These are phyloP conservation scores for Mugil cephalus DNA, from an alignment of 2,113 vertebrate genomes.

Conservation along the genomic window DNA sequence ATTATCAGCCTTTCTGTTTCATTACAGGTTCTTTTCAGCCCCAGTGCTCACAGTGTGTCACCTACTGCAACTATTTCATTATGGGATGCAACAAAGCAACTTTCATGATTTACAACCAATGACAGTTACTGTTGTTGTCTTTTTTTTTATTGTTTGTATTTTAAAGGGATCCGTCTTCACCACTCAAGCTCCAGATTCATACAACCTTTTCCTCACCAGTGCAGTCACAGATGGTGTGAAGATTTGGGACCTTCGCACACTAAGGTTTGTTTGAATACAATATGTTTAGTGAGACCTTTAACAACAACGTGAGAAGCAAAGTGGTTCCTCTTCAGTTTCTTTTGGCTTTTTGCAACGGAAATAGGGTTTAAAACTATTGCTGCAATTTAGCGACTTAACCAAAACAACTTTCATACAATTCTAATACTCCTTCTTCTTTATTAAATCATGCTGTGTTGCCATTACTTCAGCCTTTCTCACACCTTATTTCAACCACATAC, in stretches of 20 bases:
- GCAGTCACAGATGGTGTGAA: slow-evolving; percentile 89
- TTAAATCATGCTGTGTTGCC: neutral
- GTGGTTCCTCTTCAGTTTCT: neutral
- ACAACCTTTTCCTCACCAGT: slow-evolving; percentile 90
- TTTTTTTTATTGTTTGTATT: slow-evolving; percentile 29
- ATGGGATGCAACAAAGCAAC: slow-evolving; percentile 4
- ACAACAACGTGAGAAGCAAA: neutral
- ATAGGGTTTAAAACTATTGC: neutral
- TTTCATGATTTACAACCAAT: slow-evolving; percentile 46
- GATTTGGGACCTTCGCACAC: slow-evolving; percentile 91
- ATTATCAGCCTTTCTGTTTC: slow-evolving; percentile 58
- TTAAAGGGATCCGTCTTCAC: slow-evolving; percentile 89
- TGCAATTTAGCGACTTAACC: neutral
- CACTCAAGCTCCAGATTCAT: slow-evolving; percentile 82
- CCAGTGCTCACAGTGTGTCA: slow-evolving; percentile 25
- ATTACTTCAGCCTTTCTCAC: neutral
- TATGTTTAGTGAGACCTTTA: neutral
- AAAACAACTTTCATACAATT: neutral
- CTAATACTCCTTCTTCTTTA: neutral
- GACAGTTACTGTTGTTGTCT: slow-evolving; percentile 45
- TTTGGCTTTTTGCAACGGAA: neutral
- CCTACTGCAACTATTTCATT: slow-evolving; percentile 17
- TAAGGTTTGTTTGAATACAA: slow-evolving; percentile 81
- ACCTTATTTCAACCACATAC: neutral
- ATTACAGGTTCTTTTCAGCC: slow-evolving; percentile 29